These are phyloP conservation scores for Tethea ocularis DNA, from an alignment of 2,888 invertebrate genomes.

Conservation along the genomic window DNA sequence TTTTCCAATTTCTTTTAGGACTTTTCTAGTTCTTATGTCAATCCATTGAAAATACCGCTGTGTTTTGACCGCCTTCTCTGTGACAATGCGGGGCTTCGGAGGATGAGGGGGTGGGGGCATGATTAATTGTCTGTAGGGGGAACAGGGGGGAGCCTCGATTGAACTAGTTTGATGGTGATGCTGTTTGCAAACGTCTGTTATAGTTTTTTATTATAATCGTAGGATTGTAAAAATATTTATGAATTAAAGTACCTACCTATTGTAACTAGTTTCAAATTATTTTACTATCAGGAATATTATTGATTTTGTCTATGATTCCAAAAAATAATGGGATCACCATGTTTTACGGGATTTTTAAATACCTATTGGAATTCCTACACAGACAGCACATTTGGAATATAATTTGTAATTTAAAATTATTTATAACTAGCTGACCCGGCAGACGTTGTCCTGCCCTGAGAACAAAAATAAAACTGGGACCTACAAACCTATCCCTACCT, in stretches of 20 bases:
- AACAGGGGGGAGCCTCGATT: slow-evolving; percentile 35
- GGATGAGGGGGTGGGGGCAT: slow-evolving; percentile 44
- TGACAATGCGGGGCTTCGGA: slow-evolving; percentile 38
- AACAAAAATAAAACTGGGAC: too few species aligned
- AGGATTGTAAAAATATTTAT: background rate
- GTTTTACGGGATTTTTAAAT: background rate
- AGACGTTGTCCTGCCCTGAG: too few species aligned
- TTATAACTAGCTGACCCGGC: too few species aligned
- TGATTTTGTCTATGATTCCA: background rate
- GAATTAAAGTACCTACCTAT: background rate
- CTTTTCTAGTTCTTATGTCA: slow-evolving; percentile 1
- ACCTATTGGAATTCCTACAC: background rate
- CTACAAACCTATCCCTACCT: too few species aligned
- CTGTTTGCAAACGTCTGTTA: slow-evolving; percentile 34
- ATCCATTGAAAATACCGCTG: slow-evolving; percentile 30
- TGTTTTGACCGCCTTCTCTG: slow-evolving; percentile 39
- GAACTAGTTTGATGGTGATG: slow-evolving; percentile 36
- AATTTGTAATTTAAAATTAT: background rate
- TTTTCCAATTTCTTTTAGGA: background rate
- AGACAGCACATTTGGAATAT: background rate
- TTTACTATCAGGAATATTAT: too few species aligned
- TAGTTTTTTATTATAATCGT: slow-evolving; percentile 31
- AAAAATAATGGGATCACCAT: too few species aligned
- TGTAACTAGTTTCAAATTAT: too few species aligned
- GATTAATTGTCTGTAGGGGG: slow-evolving; percentile 60